Evolutionary conservation across 2,113 vertebrate genomes (phyloP), one percentile per base, ranked within the genome.

Genomic region (Polyodon spathula): DNA sequence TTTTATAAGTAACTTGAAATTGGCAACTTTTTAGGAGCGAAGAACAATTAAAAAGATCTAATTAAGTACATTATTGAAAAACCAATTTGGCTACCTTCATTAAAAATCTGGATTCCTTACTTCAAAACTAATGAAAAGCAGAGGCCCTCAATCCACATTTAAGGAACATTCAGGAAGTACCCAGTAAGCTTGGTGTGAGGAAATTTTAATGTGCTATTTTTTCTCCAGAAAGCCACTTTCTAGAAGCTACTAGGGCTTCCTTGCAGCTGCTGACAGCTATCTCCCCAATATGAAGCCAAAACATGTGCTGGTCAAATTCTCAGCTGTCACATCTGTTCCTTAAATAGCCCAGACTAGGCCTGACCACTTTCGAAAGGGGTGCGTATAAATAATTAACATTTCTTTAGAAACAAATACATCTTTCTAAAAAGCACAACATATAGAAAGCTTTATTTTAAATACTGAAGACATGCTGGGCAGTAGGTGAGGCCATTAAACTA

Each of bases 321-420:
- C 86, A 89, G 83, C 85, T 89, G 86, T 86, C 64, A 74, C 53
- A 52, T 67, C 69, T 67, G 59, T 64, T 74, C 82, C 78, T 68
- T 76, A 86, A 89, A 86, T 86, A 86, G 79, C 64, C 64, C 73
- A 71, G 82, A 81, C 77, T 76, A 71, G 79, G 68, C 58, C 62
- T 69, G 65, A 77, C 82, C 75, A 84, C 42, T 64, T 63, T 61
- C 42, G 27, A 67, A 37, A 59, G 66, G 76, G 71, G 67, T 70
- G 52, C 37, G 6, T 14, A 16, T 54, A 8, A n/a, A 39, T 54
- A 15, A 64, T 64, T 54, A 27, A 16, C 55, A 41, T 57, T 2
- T 51, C 38, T 8, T 10, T 55, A 38, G 51, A 52, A 62, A 41
- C 37, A 15, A 14, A 8, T 2, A 4, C n/a, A 54, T 41, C 40